Percentiles rank a stretch among this genome's conserved stretches.
Conservation (phyloP, 2,113 vertebrate species). For the Meriones unguiculatus region DNA sequence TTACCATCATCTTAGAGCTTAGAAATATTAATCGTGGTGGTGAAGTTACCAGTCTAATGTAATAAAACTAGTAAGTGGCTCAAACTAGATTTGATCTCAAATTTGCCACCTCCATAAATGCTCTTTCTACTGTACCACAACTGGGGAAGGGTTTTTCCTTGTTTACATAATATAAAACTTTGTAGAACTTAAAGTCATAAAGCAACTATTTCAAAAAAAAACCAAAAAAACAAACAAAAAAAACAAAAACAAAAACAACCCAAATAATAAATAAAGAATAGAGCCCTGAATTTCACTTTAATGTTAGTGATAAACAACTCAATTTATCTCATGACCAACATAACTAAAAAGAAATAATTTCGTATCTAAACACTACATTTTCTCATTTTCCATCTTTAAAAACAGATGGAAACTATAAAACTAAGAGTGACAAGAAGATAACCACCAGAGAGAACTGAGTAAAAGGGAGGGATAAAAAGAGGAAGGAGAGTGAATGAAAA, state of each 20-base stretch:
- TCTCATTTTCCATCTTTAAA: slow-evolving; percentile 17
- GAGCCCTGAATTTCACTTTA: slow-evolving; percentile 33
- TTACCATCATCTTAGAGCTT: slow-evolving; percentile 17
- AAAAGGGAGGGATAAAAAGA: not conserved
- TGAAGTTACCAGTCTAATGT: slow-evolving; percentile 1
- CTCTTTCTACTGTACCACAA: not conserved
- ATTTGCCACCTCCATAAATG: not conserved
- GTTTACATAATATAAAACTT: slow-evolving; percentile 17
- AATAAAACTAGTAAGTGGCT: slow-evolving; percentile 9
- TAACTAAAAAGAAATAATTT: slow-evolving; percentile 50
- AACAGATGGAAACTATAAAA: slow-evolving; percentile 9
- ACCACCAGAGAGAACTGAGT: not conserved
- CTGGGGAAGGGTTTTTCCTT: not conserved
- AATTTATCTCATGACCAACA: slow-evolving; percentile 4
- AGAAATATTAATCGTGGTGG: slow-evolving; percentile 30
- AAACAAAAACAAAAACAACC: not conserved
- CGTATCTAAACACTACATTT: slow-evolving; percentile 25
- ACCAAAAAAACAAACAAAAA: not conserved
- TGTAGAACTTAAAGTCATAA: slow-evolving; percentile 4
- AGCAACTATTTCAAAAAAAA: not conserved
- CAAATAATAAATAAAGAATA: slow-evolving; percentile 28
- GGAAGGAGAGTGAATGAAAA: not conserved
- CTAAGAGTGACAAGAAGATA: not conserved
- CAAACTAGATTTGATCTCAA: slow-evolving; percentile 7
- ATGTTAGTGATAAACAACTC: slow-evolving; percentile 12